phyloP scores from a whole-genome alignment of 2,797 vertebrate species.

The Meriones psammophilus region DNA sequence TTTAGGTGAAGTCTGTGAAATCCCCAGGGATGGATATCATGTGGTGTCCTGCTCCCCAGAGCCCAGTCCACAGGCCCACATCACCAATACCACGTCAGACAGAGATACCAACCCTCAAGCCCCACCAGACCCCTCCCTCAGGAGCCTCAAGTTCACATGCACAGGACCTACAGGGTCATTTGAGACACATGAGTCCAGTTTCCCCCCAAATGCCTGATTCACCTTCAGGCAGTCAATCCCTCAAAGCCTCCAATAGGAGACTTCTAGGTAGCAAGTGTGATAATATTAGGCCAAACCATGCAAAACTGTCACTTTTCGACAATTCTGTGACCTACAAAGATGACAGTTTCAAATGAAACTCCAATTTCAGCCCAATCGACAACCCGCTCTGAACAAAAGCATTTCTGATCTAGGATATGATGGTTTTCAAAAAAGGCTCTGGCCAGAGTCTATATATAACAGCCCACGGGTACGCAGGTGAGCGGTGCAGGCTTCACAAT shows the following conservation, averaged over 20 bases:
- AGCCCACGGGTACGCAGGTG: not conserved
- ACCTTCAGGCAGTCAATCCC: not conserved
- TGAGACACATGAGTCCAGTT: not conserved
- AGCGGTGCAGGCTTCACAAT: not conserved
- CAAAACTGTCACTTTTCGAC: not conserved
- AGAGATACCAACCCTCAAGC: not conserved
- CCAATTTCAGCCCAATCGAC: slow-evolving; percentile 34
- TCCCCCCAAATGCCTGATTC: not conserved
- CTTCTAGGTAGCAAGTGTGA: not conserved
- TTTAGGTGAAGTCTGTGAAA: not conserved
- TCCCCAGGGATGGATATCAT: not conserved
- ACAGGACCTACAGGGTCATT: fast-evolving
- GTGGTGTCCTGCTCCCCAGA: not conserved
- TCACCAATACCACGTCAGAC: not conserved
- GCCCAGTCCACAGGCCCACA: not conserved
- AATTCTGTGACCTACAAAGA: slow-evolving; percentile 17
- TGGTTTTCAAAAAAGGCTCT: not conserved
- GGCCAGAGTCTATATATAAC: not conserved
- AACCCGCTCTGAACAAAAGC: not conserved
- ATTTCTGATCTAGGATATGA: not conserved
- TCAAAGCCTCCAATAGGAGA: not conserved
- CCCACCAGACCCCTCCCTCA: not conserved
- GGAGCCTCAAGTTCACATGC: not conserved
- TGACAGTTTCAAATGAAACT: slow-evolving; percentile 44
- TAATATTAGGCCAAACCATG: not conserved